Conservation (phyloP, 2,888 invertebrate genomes). For the Nephrocerus scutellatus region DNA sequence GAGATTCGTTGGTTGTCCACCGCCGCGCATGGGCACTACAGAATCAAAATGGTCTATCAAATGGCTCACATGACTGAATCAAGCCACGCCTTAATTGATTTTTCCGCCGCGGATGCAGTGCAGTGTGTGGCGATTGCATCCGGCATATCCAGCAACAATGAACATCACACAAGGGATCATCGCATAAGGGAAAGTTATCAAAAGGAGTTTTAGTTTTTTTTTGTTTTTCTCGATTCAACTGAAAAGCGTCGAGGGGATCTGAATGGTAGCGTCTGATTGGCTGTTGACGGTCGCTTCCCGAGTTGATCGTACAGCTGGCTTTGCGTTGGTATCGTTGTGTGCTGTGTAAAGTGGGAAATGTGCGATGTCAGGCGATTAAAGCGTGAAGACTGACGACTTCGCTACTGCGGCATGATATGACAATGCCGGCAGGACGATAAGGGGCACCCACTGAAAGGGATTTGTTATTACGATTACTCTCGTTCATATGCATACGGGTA, state of each 20-base stretch:
- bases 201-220: too few species aligned
- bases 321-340: constrained; percentile 13
- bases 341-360: constrained; percentile 9
- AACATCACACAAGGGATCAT: constrained; percentile 17
- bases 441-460: too few species aligned
- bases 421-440: too few species aligned
- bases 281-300: background rate
- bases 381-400: constrained; percentile 44
- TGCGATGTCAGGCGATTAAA: constrained; percentile 41
- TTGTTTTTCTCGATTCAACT: too few species aligned
- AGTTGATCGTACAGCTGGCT: background rate
- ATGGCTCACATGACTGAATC: constrained; percentile 4
- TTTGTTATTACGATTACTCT: constrained; percentile 2
- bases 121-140: constrained; percentile 1
- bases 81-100: constrained; percentile 13
- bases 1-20: background rate
- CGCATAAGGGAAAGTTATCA: too few species aligned
- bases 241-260: too few species aligned
- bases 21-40: too few species aligned
- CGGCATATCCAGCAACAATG: constrained; percentile 30
- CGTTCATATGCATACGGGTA: constrained; percentile 7
- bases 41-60: constrained; percentile 6
- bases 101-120: constrained; percentile 23
- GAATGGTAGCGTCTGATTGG: background rate
- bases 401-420: constrained; percentile 12